Conservation (phyloP, 2,113 vertebrate species). For the Baryphthengus martii region DNA sequence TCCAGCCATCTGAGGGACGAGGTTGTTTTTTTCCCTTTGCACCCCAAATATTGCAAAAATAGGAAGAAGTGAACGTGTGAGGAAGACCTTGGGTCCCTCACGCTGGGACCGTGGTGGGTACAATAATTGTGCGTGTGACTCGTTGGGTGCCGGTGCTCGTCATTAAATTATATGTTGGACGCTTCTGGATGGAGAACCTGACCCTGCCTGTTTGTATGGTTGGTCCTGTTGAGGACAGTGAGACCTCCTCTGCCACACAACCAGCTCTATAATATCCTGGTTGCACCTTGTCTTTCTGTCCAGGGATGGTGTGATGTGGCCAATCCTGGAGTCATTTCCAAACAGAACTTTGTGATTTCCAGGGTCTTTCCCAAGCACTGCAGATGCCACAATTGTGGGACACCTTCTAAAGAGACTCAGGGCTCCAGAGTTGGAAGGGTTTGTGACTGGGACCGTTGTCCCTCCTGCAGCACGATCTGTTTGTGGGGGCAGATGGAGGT, state of each 20-base stretch:
- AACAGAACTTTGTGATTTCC: background rate
- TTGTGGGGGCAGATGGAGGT: background rate
- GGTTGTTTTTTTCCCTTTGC: background rate
- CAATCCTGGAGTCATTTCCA: background rate
- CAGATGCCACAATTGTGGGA: background rate
- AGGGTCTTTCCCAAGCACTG: rapidly evolving
- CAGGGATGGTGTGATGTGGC: background rate
- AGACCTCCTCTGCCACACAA: background rate
- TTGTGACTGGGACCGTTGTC: background rate
- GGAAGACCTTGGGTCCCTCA: rapidly evolving
- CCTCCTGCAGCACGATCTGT: background rate
- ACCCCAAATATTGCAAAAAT: background rate
- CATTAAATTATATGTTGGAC: rapidly evolving
- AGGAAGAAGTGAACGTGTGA: background rate
- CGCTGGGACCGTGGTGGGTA: rapidly evolving
- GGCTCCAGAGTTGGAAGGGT: background rate
- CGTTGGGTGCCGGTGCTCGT: rapidly evolving
- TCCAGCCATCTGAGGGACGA: background rate
- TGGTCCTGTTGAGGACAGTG: background rate
- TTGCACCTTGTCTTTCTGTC: background rate
- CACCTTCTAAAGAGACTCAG: background rate
- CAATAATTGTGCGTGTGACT: rapidly evolving
- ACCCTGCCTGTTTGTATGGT: background rate
- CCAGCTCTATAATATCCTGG: background rate
- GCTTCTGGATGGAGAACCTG: background rate